Evolutionary conservation across 2,113 vertebrate species (phyloP), one percentile per base, ranked within the genome.

Genomic region (Oncorhynchus mykiss): DNA sequence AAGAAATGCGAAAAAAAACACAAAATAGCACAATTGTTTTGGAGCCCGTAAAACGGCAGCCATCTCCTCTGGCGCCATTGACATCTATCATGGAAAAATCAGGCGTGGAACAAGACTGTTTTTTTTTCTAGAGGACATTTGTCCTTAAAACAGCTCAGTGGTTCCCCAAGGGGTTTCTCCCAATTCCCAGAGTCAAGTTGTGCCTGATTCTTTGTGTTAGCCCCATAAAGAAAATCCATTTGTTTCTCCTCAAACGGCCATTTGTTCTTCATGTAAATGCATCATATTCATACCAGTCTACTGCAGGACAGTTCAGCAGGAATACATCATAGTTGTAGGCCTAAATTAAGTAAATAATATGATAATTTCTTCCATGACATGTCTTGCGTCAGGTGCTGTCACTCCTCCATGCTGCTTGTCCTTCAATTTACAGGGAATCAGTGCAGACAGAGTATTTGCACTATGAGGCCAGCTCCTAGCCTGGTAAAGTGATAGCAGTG

Each of bases 51-150:
- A 45, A 45, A 45, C 9, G 9, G 9, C 39, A 45, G 9, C 39
- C 39, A 9, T 39, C 34, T 39, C 34, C 34, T 39, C 34, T 7
- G 6, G 34, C 6, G 34, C 6, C 34, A 45, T 45, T 11, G 39
- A 45, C 39, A 45, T 11, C 9, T 45, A 45, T 45, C 24, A 18
- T 5, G 24, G 73, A 72, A 57, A 66, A 64, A n/a, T 74, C 70
- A 34, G 59, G 68, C 69, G 45, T 24, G 25, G 68, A 79, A 71
- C 68, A 34, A 73, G 69, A 24, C 25, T 71, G 25, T 71, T 89
- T 87, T n/a, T 82, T 75, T 78, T 83, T 22, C 71, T 67, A 71
- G 76, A 80, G 84, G 1, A 12, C 34, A 12, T 49, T 70, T 78
- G 67, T 68, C 73, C 76, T 79, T 48, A 68, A 22, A 29, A 70